phyloP scores from a whole-genome alignment of 1,140 invertebrate genomes.

The Brachionus sp. region DNA sequence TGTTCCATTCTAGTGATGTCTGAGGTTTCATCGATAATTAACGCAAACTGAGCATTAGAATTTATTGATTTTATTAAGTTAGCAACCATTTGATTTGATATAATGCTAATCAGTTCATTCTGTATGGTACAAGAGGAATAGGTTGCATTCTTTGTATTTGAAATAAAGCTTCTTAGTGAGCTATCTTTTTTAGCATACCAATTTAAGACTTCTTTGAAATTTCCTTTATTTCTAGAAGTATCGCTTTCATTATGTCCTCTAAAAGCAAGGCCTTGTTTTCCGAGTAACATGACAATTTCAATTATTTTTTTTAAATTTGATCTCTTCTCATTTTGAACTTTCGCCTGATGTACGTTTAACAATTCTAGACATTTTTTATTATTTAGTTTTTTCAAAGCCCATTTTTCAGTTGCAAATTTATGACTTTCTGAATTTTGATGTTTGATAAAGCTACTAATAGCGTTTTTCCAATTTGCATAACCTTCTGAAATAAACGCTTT shows the following conservation, averaged over 20 bases:
- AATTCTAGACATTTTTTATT: background rate
- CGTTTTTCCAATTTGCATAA: too few species aligned
- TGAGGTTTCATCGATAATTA: background rate
- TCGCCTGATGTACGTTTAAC: background rate
- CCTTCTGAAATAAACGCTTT: too few species aligned
- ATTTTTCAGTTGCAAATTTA: too few species aligned
- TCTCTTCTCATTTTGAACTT: background rate
- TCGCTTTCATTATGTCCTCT: background rate
- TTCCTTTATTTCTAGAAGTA: background rate
- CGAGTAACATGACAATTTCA: background rate
- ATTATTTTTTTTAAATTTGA: slow-evolving; percentile 16
- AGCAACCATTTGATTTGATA: background rate
- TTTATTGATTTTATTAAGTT: background rate
- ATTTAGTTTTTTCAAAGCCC: too few species aligned
- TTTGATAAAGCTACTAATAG: too few species aligned
- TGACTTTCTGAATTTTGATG: too few species aligned
- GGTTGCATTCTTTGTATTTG: too few species aligned
- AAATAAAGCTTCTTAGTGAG: too few species aligned
- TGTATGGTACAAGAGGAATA: background rate
- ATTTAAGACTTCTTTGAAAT: slow-evolving; percentile 1
- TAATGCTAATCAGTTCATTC: background rate
- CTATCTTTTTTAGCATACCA: background rate
- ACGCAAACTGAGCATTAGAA: background rate
- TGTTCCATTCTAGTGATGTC: background rate
- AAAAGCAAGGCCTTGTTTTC: slow-evolving; percentile 23